Evolutionary conservation across 2,888 invertebrate species (phyloP).

Genomic region (Luperina nickerlii): DNA sequence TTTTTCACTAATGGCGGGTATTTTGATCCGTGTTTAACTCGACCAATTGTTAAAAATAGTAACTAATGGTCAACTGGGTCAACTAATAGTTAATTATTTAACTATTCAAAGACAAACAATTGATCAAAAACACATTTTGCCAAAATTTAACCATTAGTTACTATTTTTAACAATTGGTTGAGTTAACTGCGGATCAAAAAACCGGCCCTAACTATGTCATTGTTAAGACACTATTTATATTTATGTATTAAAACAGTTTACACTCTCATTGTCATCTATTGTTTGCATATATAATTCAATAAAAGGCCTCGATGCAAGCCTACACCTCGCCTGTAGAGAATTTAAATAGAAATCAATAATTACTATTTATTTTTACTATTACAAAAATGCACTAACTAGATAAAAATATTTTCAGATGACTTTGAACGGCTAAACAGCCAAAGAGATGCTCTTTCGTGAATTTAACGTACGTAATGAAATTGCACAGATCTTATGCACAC

Average conservation of each 20-base stretch:
- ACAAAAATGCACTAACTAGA: conserved; percentile 46
- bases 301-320: conserved; percentile 23
- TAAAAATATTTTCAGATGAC: conserved; percentile 50
- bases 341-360: conserved; percentile 23
- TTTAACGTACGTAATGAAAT: conserved; percentile 28
- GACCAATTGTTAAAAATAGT: too few species aligned
- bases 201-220: conserved; percentile 4
- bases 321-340: conserved; percentile 54
- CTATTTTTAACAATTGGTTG: too few species aligned
- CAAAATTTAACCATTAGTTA: too few species aligned
- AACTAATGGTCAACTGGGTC: too few species aligned
- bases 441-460: conserved; percentile 33
- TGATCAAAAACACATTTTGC: too few species aligned
- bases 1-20: not conserved
- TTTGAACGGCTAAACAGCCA: conserved; percentile 39
- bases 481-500: conserved; percentile 40
- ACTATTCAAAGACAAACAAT: too few species aligned
- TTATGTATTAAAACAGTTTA: conserved; percentile 16
- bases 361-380: conserved; percentile 34
- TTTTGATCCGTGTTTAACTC: too few species aligned
- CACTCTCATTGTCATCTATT: conserved; percentile 9
- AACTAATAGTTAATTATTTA: too few species aligned
- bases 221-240: conserved; percentile 2
- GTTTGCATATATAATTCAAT: conserved; percentile 20
- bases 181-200: too few species aligned